phyloP scores from a whole-genome alignment of 1,140 invertebrate genomes.

The Lepidurus arcticus region DNA sequence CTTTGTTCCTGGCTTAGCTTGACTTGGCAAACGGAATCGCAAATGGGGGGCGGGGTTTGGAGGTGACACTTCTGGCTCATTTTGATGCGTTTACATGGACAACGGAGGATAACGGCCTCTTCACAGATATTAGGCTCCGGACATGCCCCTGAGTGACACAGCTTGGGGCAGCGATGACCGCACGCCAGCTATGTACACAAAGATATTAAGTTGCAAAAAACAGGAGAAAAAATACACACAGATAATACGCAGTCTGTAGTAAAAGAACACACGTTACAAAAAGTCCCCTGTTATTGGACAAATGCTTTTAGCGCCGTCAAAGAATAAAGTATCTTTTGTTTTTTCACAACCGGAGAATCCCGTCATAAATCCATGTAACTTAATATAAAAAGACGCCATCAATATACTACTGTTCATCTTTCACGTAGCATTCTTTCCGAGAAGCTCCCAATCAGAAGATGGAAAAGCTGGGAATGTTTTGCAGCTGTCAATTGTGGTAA shows the following conservation, averaged over 20 bases:
- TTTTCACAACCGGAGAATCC: too few relatives aligned
- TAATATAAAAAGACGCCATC: too few relatives aligned
- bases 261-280: neutral
- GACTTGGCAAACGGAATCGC: slow-evolving; percentile 28
- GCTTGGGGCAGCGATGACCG: slow-evolving; percentile 64
- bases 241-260: neutral
- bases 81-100: slow-evolving; percentile 70
- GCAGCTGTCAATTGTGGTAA: too few relatives aligned
- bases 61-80: slow-evolving; percentile 51
- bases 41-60: neutral
- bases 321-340: too few relatives aligned
- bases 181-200: slow-evolving; percentile 47
- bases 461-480: too few relatives aligned
- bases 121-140: slow-evolving; percentile 60
- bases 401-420: too few relatives aligned
- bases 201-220: neutral
- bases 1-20: slow-evolving; percentile 30
- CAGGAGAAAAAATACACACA: neutral
- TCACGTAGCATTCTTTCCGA: too few relatives aligned
- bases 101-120: slow-evolving; percentile 71
- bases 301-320: too few relatives aligned
- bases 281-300: too few relatives aligned
- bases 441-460: too few relatives aligned
- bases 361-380: too few relatives aligned
- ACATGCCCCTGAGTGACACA: slow-evolving; percentile 72